These are phyloP conservation scores for Macrotus californicus DNA, from an alignment of 2,113 vertebrate species.

Conservation along the genomic window DNA sequence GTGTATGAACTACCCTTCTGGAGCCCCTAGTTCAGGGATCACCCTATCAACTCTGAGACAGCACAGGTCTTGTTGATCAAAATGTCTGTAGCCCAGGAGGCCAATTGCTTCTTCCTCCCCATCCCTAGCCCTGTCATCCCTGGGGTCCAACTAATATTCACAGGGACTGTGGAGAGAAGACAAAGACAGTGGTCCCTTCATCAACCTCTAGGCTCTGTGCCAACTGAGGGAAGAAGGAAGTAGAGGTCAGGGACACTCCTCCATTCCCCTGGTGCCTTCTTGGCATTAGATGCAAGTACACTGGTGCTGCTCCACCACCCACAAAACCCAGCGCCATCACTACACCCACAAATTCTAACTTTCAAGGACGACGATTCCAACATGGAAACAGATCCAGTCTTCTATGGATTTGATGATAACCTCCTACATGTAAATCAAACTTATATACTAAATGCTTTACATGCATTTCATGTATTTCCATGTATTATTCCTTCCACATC, in stretches of 20 bases:
- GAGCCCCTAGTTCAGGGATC: not conserved
- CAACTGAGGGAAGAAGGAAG: not conserved
- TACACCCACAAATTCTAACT: fast-evolving
- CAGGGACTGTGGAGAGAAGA: not conserved
- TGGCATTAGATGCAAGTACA: fast-evolving
- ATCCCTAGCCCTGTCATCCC: fast-evolving
- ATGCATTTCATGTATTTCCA: too few relatives aligned
- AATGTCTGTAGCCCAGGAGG: not conserved
- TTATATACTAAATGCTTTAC: not conserved
- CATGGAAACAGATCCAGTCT: too few relatives aligned
- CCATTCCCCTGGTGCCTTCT: not conserved
- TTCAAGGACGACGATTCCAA: not conserved
- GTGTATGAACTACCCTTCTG: not conserved
- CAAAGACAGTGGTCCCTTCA: fast-evolving
- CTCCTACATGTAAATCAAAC: not conserved
- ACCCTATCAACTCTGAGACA: not conserved
- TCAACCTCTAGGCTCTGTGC: not conserved
- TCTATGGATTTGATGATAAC: not conserved
- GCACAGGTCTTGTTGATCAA: not conserved
- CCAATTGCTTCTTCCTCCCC: not conserved
- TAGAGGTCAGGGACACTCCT: not conserved
- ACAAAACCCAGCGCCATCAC: not conserved
- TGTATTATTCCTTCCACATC: not conserved
- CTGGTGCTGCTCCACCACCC: too few relatives aligned
- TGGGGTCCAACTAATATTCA: not conserved